Evolutionary conservation across 1,140 invertebrate species (phyloP), one percentile per base, ranked within the genome.

Genomic region (Habropoda laboriosa): DNA sequence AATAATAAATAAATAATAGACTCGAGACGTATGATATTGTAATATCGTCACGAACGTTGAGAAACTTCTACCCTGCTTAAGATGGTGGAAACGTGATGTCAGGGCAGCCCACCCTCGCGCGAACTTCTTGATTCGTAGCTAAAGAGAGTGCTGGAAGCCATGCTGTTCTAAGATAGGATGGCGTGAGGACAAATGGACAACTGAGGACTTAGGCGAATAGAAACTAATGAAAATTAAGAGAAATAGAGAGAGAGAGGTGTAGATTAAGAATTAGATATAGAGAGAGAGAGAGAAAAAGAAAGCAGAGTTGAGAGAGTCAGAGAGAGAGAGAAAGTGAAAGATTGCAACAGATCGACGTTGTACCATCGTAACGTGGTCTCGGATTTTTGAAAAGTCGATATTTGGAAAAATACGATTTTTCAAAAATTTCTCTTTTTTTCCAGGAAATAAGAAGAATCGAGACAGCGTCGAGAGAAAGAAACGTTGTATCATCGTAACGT

Each of bases 41-140:
- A n/a, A n/a, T 68, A 68, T 66, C 32, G 55, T 66, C 78, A 51
- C 60, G 53, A n/a, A 21, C 27, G 60, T 72, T 45, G 64, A 51
- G 64, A 68, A 68, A 73, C 77, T 64, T 87, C 75, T 81, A 86
- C 64, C 82, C 72, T 82, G 70, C 70, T 81, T 60, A 81, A 81
- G 55, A 82, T 80, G 53, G 74, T 86, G 84, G 77, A 83, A 78
- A 86, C 77, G 78, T 86, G 77, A 83, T 81, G 64, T 83, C 71
- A 84, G 91, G 91, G 90, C 91, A 93, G 92, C 92, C 92, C 92
- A 92, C 91, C 92, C 92, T 91, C 89, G 89, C 92, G 89, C 91
- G 88, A 91, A 89, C 89, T 90, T 87, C 83, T 89, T 91, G 88
- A 88, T 71, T 88, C 75, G 80, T 79, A 89, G 85, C 87, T 90